phyloP scores from a whole-genome alignment of 2,888 invertebrate genomes.

The Rhimphoctona megacephalus region DNA sequence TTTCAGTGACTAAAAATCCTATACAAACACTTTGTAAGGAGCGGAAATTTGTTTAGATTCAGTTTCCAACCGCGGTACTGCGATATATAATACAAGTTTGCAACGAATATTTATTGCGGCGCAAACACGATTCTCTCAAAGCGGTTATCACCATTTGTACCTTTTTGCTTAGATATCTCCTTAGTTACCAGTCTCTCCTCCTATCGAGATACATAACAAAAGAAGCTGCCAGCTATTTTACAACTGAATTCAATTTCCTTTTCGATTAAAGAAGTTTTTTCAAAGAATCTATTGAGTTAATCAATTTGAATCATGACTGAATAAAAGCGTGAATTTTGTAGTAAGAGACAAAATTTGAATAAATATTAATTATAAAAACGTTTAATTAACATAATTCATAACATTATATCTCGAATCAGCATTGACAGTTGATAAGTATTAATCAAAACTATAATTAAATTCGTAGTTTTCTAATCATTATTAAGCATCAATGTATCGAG shows the following conservation, averaged over 20 bases:
- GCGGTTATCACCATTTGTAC: conserved; percentile 73
- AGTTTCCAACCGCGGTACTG: conserved; percentile 63
- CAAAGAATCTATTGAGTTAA: neutral
- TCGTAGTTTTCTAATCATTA: neutral
- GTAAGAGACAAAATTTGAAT: neutral
- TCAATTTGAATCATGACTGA: neutral
- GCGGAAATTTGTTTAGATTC: neutral
- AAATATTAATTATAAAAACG: neutral
- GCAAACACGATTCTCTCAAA: conserved; percentile 67
- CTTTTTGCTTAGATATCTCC: conserved; percentile 71
- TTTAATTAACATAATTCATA: neutral
- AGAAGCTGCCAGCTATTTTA: neutral
- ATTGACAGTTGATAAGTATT: neutral
- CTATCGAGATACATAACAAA: neutral
- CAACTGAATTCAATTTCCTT: neutral
- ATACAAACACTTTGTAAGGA: neutral
- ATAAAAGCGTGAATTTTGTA: neutral
- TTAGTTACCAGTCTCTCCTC: conserved; percentile 1
- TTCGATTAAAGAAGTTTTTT: neutral
- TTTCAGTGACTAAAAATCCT: neutral
- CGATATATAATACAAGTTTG: conserved; percentile 47
- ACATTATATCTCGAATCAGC: neutral
- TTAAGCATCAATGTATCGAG: neutral
- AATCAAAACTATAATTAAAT: neutral
- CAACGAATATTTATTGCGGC: conserved; percentile 37